Percentiles rank a stretch among this genome's conserved stretches.
phyloP scores from a whole-genome alignment of 2,113 vertebrate species.

The Archocentrus centrarchus region DNA sequence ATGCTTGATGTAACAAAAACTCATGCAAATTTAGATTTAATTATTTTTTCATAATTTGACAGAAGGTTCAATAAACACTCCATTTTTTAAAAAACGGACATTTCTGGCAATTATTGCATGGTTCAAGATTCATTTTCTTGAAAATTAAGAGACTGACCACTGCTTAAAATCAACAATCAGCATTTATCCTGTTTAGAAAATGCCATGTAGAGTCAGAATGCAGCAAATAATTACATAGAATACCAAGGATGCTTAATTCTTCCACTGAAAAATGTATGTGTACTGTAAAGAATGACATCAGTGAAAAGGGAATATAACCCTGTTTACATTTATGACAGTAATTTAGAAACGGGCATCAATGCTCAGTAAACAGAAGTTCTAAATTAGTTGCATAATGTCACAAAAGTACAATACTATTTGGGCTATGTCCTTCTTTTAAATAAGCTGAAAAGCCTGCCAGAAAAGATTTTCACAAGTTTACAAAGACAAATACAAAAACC shows the following conservation, averaged over 20 bases:
- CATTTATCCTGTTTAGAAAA: background rate
- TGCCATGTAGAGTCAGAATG: background rate
- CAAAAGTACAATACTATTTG: background rate
- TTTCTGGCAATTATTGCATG: no score
- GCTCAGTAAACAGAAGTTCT: no score
- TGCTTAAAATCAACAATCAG: no score
- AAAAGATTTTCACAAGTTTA: background rate
- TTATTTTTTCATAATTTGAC: no score
- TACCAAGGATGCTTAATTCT: background rate
- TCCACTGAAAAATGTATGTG: background rate
- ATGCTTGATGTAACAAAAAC: no score
- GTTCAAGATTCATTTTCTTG: no score
- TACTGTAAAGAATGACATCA: background rate
- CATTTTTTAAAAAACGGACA: no score
- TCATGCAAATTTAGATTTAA: no score
- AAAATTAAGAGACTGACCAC: no score
- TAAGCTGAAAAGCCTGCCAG: background rate
- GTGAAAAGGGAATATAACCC: background rate
- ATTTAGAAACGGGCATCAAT: background rate
- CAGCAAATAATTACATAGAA: background rate
- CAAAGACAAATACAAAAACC: constrained; percentile 1
- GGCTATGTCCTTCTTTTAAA: background rate
- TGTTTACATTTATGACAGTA: background rate
- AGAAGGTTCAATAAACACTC: no score
- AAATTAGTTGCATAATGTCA: background rate